These are phyloP conservation scores for Athalia rosae DNA, from an alignment of 2,888 invertebrate species.

Conservation along the genomic window DNA sequence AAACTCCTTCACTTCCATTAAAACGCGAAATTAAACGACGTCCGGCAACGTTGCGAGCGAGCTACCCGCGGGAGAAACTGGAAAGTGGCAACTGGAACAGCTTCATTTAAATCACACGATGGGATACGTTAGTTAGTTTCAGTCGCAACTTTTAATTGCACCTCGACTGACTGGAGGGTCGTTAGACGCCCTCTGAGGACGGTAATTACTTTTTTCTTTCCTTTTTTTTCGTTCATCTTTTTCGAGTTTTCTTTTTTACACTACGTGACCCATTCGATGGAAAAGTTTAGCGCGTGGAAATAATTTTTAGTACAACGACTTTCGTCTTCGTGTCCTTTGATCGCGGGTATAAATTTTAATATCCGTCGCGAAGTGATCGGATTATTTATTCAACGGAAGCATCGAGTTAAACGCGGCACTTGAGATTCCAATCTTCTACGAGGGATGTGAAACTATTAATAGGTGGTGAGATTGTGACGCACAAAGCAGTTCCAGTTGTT, in stretches of 20 bases:
- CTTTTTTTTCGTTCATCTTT: conserved; percentile 50
- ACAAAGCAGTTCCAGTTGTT: conserved; percentile 12
- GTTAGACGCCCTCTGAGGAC: conserved; percentile 62
- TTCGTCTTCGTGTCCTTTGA: not conserved
- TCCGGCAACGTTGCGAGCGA: conserved; percentile 50
- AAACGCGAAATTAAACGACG: conserved; percentile 67
- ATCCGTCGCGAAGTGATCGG: no score
- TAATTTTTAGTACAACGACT: not conserved
- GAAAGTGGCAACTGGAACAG: conserved; percentile 49
- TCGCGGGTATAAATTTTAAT: no score
- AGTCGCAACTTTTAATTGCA: conserved; percentile 72
- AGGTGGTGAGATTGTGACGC: not conserved
- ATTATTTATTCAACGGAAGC: no score
- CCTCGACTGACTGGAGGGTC: conserved; percentile 67
- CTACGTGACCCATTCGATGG: conserved; percentile 52
- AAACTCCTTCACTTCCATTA: not conserved
- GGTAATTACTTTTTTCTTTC: conserved; percentile 54
- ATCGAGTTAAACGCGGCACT: not conserved
- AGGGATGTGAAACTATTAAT: not conserved
- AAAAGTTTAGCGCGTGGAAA: conserved; percentile 15
- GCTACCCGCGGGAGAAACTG: conserved; percentile 7
- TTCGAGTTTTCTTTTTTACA: no score
- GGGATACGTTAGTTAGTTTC: conserved; percentile 67
- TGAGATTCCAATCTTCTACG: conserved; percentile 1
- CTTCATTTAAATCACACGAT: conserved; percentile 70